Base-by-base conservation (phyloP, 1,140 invertebrate species). In the Ephestia elutella region DNA sequence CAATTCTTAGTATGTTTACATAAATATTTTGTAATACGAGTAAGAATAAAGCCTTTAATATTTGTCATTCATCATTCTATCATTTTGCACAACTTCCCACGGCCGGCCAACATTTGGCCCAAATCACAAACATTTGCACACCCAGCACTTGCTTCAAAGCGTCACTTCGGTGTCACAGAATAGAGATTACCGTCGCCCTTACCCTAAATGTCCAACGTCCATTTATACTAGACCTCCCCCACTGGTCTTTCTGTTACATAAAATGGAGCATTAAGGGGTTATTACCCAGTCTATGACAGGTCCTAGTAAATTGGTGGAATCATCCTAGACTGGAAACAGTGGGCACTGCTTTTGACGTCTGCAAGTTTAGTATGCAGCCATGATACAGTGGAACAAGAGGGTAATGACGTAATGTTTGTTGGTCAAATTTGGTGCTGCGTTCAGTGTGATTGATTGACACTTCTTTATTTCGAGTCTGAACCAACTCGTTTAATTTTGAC, bases 111-210 rank as follows among this genome's bases (percentile, higher is more conserved):
- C 38, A 44, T 44, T 44, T 2, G 38, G 5, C n/a, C 13, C 38
- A 44, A 9, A 13, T 38, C 5, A 2, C 32, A 13, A 38, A n/a
- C 38, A 44, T 44, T 44, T 44, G 38, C 38, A 44, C 38, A 3
- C 13, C 13, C 15, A 44, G 15, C 38, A 44, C 38, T 44, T 44
- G 38, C 38, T 15, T 15, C n/a, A 17, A 10, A 44, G 38, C 38
- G 38, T 15, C 38, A n/a, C 38, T 44, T 44, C 13, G 38, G n/a
- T 44, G 38, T 79, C 70, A 75, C 72, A 66, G 70, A 62, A 63
- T 66, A 60, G 61, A 72, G 75, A 76, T 75, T 76, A 71, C 71
- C 54, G 61, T 56, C 65, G 57, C 62, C 50, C 59, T 57, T 64
- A 59, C 57, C 53, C 49, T 30, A 30, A 30, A 48, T 60, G 54